These are phyloP conservation scores for Tachina lurida DNA, from an alignment of 2,888 invertebrate species.

Conservation along the genomic window DNA sequence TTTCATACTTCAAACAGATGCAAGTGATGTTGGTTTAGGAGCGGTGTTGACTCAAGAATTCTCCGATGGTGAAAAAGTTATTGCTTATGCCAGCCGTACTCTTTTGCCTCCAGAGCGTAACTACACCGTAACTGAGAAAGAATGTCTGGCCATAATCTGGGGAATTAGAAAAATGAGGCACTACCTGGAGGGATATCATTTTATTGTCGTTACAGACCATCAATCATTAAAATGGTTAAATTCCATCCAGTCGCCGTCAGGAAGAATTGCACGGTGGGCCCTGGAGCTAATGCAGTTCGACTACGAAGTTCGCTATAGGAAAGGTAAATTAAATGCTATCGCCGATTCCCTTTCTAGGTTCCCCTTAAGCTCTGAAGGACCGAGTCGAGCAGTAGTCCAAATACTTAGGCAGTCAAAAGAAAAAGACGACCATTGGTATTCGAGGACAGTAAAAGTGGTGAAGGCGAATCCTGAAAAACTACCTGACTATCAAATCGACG, in stretches of 20 bases:
- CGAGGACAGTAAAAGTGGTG: too few relatives aligned
- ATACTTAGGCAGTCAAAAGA: background rate
- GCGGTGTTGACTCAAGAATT: slow-evolving; percentile 36
- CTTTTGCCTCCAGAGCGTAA: background rate
- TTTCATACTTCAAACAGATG: slow-evolving; percentile 26
- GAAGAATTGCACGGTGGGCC: slow-evolving; percentile 55
- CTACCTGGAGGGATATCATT: slow-evolving; percentile 35
- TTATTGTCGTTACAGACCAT: slow-evolving; percentile 46
- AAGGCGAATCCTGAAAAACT: too few relatives aligned
- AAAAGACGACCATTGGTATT: too few relatives aligned
- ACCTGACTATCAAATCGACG: slow-evolving; percentile 14
- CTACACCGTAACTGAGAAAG: too few relatives aligned
- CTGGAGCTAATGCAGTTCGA: background rate
- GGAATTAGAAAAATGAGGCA: too few relatives aligned
- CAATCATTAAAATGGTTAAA: slow-evolving; percentile 56
- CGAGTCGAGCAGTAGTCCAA: background rate
- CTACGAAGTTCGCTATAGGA: slow-evolving; percentile 37
- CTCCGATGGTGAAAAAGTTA: slow-evolving; percentile 22
- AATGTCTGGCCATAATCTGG: too few relatives aligned
- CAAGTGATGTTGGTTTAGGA: slow-evolving; percentile 16
- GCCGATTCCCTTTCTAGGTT: too few relatives aligned
- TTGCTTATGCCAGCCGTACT: slow-evolving; percentile 23
- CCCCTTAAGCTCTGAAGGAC: background rate
- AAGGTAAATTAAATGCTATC: slow-evolving; percentile 45
- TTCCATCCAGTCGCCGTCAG: slow-evolving; percentile 51